These are phyloP conservation scores for Hirtodrosophila alboralis DNA, from an alignment of 2,888 invertebrate genomes.

Conservation along the genomic window DNA sequence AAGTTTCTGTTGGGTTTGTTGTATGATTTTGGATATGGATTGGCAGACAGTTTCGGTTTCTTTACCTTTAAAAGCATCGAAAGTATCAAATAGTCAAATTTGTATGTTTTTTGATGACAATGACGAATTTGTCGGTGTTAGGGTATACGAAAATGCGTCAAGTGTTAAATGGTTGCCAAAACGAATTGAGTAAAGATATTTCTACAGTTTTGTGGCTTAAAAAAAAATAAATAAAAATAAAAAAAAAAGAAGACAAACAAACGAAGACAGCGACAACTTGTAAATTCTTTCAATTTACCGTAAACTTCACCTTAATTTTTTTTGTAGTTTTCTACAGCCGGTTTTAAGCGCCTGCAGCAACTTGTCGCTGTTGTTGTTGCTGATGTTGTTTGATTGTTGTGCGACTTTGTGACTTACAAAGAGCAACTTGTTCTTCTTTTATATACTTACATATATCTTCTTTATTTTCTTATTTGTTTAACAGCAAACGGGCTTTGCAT, in stretches of 20 bases:
- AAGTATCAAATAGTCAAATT: conserved; percentile 38
- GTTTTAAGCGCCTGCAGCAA: conserved; percentile 70
- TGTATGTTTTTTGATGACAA: conserved; percentile 9
- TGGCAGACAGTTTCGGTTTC: conserved; percentile 30
- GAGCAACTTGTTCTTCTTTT: conserved; percentile 13
- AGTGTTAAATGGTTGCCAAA: conserved; percentile 48
- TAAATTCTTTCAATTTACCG: conserved; percentile 83
- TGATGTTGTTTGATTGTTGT: conserved; percentile 42
- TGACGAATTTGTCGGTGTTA: conserved; percentile 50
- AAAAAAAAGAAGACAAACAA: conserved; percentile 23
- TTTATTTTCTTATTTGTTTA: too few relatives aligned
- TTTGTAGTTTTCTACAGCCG: conserved; percentile 65
- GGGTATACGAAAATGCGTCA: conserved; percentile 14
- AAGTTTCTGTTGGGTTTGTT: conserved; percentile 22
- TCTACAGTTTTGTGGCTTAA: conserved; percentile 15
- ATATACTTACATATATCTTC: too few relatives aligned
- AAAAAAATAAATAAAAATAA: too few relatives aligned
- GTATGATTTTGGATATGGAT: conserved; percentile 32
- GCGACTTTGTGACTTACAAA: conserved; percentile 16
- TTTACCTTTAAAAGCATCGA: conserved; percentile 35
- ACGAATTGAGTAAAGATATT: conserved; percentile 47
- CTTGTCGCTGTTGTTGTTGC: conserved; percentile 22
- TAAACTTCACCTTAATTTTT: conserved; percentile 84
- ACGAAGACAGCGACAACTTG: conserved; percentile 52
- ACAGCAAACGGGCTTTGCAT: conserved; percentile 40